phyloP scores from a whole-genome alignment of 2,888 invertebrate species.

The Ryuthela nishihirai region DNA sequence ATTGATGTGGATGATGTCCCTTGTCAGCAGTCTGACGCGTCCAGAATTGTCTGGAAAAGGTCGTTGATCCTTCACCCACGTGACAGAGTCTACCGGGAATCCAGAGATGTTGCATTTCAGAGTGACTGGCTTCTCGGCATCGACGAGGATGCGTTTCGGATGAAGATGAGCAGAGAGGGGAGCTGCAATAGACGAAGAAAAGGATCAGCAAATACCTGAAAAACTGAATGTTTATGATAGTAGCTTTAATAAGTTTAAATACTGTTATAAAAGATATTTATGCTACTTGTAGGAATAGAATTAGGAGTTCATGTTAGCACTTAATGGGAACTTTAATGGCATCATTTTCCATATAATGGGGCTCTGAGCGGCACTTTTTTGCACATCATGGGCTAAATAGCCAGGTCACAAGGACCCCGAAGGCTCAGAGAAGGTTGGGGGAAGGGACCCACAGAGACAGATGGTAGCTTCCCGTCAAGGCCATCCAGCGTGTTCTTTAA shows the following conservation, averaged over 20 bases:
- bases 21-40: conserved; percentile 26
- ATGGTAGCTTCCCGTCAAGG: no score
- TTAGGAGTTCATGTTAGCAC: no score
- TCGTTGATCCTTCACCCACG: conserved; percentile 38
- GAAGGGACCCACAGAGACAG: no score
- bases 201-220: not conserved
- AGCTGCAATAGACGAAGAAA: conserved; percentile 9
- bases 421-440: no score
- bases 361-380: no score
- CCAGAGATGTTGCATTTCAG: conserved; percentile 52
- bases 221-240: not conserved
- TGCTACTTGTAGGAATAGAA: no score
- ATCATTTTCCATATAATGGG: no score
- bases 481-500: no score
- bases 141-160: conserved; percentile 40
- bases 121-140: conserved; percentile 38
- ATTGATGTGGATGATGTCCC: conserved; percentile 38
- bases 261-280: no score
- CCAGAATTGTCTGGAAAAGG: conserved; percentile 27
- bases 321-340: no score
- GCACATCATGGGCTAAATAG: no score
- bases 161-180: conserved; percentile 35
- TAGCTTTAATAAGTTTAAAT: not conserved
- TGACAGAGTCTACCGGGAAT: conserved; percentile 45
- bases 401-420: no score